phyloP scores from a whole-genome alignment of 2,888 invertebrate genomes.

The Brachypalpus laphriformis region DNA sequence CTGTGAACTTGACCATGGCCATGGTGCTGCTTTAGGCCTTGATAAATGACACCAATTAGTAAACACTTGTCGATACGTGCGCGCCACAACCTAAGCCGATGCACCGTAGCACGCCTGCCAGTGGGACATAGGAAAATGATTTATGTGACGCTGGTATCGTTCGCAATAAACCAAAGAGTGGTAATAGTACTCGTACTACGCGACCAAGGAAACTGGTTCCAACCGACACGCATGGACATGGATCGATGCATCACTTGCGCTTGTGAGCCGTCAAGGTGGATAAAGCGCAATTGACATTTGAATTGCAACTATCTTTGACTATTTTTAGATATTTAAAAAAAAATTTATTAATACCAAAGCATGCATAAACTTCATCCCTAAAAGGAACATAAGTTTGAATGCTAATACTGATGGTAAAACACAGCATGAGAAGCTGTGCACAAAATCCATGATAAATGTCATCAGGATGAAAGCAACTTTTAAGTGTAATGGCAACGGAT shows the following conservation, averaged over 20 bases:
- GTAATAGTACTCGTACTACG: too few species aligned
- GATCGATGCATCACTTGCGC: conserved; percentile 55
- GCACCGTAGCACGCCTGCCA: conserved; percentile 15
- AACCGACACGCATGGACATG: neutral
- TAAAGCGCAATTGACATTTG: conserved; percentile 43
- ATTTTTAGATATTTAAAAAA: conserved; percentile 13
- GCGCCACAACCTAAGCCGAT: conserved; percentile 11
- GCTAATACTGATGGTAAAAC: conserved; percentile 10
- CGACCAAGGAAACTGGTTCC: conserved; percentile 47
- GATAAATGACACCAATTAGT: conserved; percentile 55
- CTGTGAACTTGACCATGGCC: conserved; percentile 48
- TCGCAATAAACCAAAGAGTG: conserved; percentile 28
- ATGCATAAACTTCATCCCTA: neutral
- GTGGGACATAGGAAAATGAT: conserved; percentile 55
- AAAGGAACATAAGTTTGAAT: conserved; percentile 17
- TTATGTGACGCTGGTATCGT: conserved; percentile 39
- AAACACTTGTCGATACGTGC: conserved; percentile 55
- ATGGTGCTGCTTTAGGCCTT: conserved; percentile 6
- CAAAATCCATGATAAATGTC: neutral
- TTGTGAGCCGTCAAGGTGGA: conserved; percentile 16
- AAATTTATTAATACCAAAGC: neutral
- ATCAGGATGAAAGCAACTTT: conserved; percentile 14
- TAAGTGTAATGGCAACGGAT: conserved; percentile 4
- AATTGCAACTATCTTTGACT: conserved; percentile 1
- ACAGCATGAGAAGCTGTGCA: conserved; percentile 1